A percentile compares a stretch with the other conserved stretches of the same genome.
These are phyloP conservation scores for Podarcis lilfordi DNA, from an alignment of 2,797 vertebrate species.

Conservation along the genomic window DNA sequence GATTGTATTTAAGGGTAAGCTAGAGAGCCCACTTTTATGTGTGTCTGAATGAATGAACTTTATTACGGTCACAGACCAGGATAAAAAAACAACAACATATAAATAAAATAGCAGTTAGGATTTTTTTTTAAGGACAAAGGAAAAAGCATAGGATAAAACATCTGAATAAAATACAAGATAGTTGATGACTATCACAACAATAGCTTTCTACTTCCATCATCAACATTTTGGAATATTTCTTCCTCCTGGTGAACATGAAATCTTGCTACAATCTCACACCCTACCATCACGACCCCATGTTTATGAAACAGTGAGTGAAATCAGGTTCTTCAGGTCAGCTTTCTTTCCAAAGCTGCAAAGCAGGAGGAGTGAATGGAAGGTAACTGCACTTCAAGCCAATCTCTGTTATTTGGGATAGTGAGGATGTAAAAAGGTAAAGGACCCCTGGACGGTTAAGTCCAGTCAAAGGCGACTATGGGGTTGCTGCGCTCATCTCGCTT, in stretches of 20 bases:
- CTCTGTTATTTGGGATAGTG: not conserved
- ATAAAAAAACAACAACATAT: no score
- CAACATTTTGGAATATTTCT: not conserved
- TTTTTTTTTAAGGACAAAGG: no score
- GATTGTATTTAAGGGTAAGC: not conserved
- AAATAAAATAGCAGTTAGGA: no score
- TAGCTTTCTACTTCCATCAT: not conserved
- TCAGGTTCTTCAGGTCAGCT: not conserved
- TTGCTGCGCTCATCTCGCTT: no score
- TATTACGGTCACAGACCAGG: no score
- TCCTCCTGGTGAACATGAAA: not conserved
- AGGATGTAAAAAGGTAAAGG: no score
- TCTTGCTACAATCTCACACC: not conserved
- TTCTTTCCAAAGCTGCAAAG: not conserved
- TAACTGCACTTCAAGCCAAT: not conserved
- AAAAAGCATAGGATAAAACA: no score
- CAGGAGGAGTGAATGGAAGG: not conserved
- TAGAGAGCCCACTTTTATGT: not conserved
- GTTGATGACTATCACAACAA: no score
- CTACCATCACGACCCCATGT: not conserved
- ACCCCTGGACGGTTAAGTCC: no score
- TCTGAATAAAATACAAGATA: no score
- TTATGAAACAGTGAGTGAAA: not conserved
- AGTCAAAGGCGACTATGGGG: no score
- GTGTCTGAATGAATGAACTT: no score